Evolutionary conservation across 2,888 invertebrate species (phyloP), one percentile per base, ranked within the genome.

Genomic region (Neocrepidodera transversa): DNA sequence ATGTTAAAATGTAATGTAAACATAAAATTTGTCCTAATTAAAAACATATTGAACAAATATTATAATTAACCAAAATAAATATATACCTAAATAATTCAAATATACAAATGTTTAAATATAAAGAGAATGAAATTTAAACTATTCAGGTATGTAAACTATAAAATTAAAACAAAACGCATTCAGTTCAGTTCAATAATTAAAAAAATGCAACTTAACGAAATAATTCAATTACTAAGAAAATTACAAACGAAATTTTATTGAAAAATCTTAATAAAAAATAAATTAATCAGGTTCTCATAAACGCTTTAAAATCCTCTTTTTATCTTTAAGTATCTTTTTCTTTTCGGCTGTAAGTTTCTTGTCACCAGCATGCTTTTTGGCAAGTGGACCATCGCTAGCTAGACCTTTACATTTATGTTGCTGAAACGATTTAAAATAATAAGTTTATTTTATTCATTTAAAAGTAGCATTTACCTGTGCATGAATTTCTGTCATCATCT

Each of bases 401-500:
- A 79, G 77, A 35, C 76, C 78, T 78, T 83, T 84, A 58, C 81
- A 79, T 75, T 84, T 84, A 43, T 82, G 80, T 18, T 82, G 80
- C 84, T 85, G 68, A n/a, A 78, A 77, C 20, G 58, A 50, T 18
- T n/a, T 36, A 51, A 50, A 26, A 50, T 14, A 49, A 28, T 52
- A 56, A 17, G 48, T 26, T 36, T 32, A 32, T 30, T 32, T 10
- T 13, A 14, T 2, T 47, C 1, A 47, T 18, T 18, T 20, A 36
- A 11, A 18, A 32, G 11, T 20, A 1, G 1, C 2, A 10, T 17
- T 76, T 80, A 87, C 87, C 83, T 86, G 86, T 35, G 93, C 93
- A 82, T 94, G 93, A 72, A 94, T 92, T 83, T 94, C 93, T 38
- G 93, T 93, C 88, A 92, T 92, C 89, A 94, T 90, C 81, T 89